Evolutionary conservation across 2,113 vertebrate genomes (phyloP).

Genomic region (Macrotus californicus): DNA sequence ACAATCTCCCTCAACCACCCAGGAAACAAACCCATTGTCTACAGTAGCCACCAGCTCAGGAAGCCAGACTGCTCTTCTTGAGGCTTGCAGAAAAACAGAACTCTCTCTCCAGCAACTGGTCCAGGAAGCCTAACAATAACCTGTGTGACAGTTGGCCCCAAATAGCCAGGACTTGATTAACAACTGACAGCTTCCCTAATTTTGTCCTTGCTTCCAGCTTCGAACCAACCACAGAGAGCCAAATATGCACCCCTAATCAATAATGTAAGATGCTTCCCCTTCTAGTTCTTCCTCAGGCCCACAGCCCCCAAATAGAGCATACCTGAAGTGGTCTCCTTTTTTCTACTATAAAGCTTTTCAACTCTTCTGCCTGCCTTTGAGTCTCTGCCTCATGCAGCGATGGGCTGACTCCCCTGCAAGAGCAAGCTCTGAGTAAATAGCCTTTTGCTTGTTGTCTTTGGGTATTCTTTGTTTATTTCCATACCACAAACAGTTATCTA

Average conservation of each 20-base stretch:
- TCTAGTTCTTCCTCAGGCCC: neutral
- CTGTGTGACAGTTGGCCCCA: neutral
- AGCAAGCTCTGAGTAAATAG: neutral
- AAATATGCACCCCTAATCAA: neutral
- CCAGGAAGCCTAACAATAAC: neutral
- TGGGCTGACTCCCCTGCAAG: neutral
- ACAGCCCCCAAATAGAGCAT: neutral
- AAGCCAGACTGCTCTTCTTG: neutral
- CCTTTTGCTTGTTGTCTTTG: constrained; percentile 15
- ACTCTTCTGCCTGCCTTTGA: neutral
- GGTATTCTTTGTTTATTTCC: constrained; percentile 34
- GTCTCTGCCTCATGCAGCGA: neutral
- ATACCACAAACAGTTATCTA: neutral
- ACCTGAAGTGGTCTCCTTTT: neutral
- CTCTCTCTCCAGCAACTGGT: neutral
- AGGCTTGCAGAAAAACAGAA: neutral
- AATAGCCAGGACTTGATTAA: neutral
- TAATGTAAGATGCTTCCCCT: neutral
- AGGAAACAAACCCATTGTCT: neutral
- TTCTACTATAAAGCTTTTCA: neutral
- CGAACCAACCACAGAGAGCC: neutral
- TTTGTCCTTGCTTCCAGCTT: neutral
- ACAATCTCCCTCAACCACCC: neutral
- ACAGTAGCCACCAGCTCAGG: neutral
- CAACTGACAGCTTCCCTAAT: neutral